phyloP scores from a whole-genome alignment of 2,797 vertebrate genomes.

The Hyperoplus lanceolatus region DNA sequence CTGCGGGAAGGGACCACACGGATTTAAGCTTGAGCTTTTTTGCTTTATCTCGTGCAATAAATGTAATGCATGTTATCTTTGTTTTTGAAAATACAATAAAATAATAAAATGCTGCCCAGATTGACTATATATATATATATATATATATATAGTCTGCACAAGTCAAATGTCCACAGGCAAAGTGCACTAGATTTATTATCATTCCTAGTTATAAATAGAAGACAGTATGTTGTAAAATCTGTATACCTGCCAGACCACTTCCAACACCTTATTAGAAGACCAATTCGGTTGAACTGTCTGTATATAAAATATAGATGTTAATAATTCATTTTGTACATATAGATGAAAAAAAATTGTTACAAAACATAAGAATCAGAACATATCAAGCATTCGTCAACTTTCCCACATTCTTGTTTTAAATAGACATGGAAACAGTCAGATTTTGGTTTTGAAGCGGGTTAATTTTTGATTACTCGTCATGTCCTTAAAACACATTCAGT shows the following conservation, averaged over 20 bases:
- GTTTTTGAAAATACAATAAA: conserved; percentile 10
- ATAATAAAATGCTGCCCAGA: neutral
- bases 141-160: neutral
- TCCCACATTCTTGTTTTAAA: too few species aligned
- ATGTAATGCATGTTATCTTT: conserved; percentile 17
- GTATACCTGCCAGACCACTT: neutral
- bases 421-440: neutral
- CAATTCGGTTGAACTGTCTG: too few species aligned
- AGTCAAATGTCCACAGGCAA: neutral
- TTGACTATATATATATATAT: neutral
- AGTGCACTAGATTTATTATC: neutral
- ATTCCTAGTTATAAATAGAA: neutral
- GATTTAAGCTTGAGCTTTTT: neutral
- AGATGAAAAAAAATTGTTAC: neutral
- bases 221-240: neutral
- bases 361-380: neutral
- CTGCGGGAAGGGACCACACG: neutral
- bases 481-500: neutral
- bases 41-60: conserved; percentile 1
- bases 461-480: neutral
- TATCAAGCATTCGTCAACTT: neutral
- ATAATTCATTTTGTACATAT: too few species aligned
- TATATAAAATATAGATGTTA: too few species aligned
- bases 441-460: neutral
- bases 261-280: neutral